Percentiles rank a stretch among this genome's conserved stretches.
Evolutionary conservation across 2,888 invertebrate genomes (phyloP).

Genomic region (Platerodrilus igneus): DNA sequence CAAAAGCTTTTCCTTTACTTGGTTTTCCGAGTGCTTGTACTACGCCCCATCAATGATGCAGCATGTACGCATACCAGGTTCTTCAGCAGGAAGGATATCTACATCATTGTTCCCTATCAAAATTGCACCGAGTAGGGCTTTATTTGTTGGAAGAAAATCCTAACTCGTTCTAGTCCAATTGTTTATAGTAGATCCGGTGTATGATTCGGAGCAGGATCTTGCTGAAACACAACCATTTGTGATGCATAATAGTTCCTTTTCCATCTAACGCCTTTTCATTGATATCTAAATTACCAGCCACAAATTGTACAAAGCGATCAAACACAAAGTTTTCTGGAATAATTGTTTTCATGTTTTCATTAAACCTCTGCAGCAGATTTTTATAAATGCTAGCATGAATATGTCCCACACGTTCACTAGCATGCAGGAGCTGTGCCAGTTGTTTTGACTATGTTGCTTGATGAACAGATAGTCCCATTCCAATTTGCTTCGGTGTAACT

Average conservation of each 20-base stretch:
- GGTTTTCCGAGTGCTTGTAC: no score
- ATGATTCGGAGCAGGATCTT: background rate
- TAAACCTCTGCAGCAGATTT: background rate
- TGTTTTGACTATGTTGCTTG: background rate
- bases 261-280: no score
- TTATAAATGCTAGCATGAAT: background rate
- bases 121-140: no score
- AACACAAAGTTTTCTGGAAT: slow-evolving; percentile 1
- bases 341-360: background rate
- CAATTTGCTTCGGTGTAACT: slow-evolving; percentile 5
- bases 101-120: no score
- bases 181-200: no score
- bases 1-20: no score
- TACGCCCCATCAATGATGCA: no score
- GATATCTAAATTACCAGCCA: slow-evolving; percentile 2
- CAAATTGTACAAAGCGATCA: background rate
- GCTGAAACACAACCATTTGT: slow-evolving; percentile 5
- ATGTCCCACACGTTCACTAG: background rate
- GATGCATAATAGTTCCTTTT: no score
- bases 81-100: no score
- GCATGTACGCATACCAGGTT: no score
- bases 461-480: slow-evolving; percentile 1
- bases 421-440: background rate
- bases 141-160: no score
- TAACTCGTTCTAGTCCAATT: no score